These are phyloP conservation scores for Trachelus troglodyta DNA, from an alignment of 2,888 invertebrate species.

Conservation along the genomic window DNA sequence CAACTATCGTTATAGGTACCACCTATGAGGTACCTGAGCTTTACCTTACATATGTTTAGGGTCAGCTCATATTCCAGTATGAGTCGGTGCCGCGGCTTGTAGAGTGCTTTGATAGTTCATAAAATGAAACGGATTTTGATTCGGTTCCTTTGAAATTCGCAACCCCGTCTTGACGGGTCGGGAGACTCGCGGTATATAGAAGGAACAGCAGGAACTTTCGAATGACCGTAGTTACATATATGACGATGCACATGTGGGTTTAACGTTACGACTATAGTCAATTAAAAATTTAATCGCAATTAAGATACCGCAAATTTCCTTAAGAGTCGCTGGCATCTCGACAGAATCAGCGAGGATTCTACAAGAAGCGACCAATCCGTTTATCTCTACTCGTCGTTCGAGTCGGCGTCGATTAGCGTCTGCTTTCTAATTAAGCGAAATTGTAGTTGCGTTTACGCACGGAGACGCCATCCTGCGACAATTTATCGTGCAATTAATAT, in stretches of 20 bases:
- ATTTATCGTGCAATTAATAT: constrained; percentile 53
- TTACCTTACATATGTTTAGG: constrained; percentile 10
- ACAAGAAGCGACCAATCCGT: background rate
- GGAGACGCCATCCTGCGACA: constrained; percentile 14
- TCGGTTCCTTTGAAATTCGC: constrained; percentile 56
- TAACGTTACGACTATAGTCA: background rate
- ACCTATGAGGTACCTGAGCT: background rate
- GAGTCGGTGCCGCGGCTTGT: constrained; percentile 39
- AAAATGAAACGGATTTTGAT: constrained; percentile 56
- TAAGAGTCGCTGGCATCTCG: background rate
- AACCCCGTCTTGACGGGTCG: constrained; percentile 17
- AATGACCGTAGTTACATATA: background rate
- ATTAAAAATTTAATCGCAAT: background rate
- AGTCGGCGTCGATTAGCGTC: background rate
- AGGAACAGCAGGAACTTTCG: background rate
- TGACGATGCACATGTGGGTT: background rate
- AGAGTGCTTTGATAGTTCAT: constrained; percentile 52
- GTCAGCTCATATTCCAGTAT: constrained; percentile 43
- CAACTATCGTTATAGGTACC: background rate
- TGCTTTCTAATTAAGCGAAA: background rate
- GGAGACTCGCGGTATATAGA: background rate
- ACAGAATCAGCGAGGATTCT: background rate
- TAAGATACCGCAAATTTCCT: background rate
- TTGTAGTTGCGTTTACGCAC: background rate
- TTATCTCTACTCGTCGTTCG: background rate